Evolutionary conservation across 2,797 vertebrate genomes (phyloP), one percentile per base, ranked within the genome.

Genomic region (Protosalanx chinensis): DNA sequence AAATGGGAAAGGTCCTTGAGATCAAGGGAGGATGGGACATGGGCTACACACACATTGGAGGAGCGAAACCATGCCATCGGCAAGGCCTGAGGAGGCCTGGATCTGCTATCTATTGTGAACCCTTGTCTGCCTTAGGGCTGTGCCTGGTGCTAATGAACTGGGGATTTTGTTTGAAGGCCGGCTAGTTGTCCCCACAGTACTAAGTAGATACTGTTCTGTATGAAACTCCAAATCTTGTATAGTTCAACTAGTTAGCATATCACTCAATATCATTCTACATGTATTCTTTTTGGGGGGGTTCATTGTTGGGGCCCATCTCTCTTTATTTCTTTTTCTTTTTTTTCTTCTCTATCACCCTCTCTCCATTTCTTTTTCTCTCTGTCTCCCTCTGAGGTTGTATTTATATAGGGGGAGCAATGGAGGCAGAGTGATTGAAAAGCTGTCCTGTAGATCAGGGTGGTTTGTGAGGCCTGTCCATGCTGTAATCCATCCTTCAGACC

Each of bases 401-500:
- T 92, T 93, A 91, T 93, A 92, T 93, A 94, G 82, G 91, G 89
- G 92, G 86, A 91, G 90, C 85, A 87, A 87, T 88, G 82, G 79
- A 78, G 86, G 87, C 77, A 91, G 85, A 91, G 80, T 89, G 93
- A 86, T 89, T 92, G 94, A 96, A 94, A 91, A 93, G 90, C 92
- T 92, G 93, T 92, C 85, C 91, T 90, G 88, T 91, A 87, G 86
- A 88, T 92, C 91, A 90, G 86, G 88, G 86, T 91, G 90, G 87
- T 88, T 90, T 80, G 89, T 90, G 89, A 87, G 92, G 93, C 91
- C 93, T 95, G 94, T 95, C 95, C 93, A 88, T 77, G 85, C 91
- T 93, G 87, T 93, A 95, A 95, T 96, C 90, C 93, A 91, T 94
- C 93, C 86, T 88, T 85, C 91, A 77, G 88, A 88, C 85, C 70